Base-by-base conservation (phyloP, 2,113 vertebrate genomes). In the Epinephelus moara region DNA sequence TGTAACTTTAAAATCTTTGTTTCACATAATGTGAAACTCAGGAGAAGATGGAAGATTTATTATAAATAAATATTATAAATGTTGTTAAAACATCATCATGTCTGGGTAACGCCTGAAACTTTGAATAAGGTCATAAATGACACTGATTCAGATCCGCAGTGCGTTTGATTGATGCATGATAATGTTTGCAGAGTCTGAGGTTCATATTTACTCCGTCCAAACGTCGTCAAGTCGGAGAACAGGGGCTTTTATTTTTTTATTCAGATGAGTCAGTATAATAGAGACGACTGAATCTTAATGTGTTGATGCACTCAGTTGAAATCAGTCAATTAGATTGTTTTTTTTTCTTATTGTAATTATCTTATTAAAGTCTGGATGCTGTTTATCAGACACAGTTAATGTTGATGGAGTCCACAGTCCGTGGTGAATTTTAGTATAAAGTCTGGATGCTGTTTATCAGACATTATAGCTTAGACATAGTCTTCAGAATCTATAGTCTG, bases 291-390 rank as follows among this genome's bases (percentile, higher is more conserved):
- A 42, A 52, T 78, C 2, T n/a, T 60, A 18, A 61, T 62, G 25
- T 55, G 33, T 52, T 17, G 4, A 37, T 25, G 30, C 18, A 67
- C 61, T 78, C 69, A 10, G 23, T 27, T 61, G 55, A 70, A 59
- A 70, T 80, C n/a, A 63, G 13, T 37, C 33, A 37, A n/a, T 25
- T 25, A 23, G 52, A n/a, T 66, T 33, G 3, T 61, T 19, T 62
- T n/a, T 3, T 68, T 49, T 62, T 56, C 42, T 37, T 18, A 3
- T 17, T 62, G 33, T 78, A 50, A 70, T 75, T 45, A 45, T 61
- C 45, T n/a, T 30, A 61, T 40, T 61, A 76, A 47, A 30, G 18
- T 53, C 37, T 23, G 60, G 61, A 30, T n/a, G 1, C 15, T 50
- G 8, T 59, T 70, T 17, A 66, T 6, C 27, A 49, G 21, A 25